Percentiles rank a stretch among this genome's conserved stretches.
These are phyloP conservation scores for Styela clava DNA, from an alignment of 23 tunicate genomes.

Conservation along the genomic window DNA sequence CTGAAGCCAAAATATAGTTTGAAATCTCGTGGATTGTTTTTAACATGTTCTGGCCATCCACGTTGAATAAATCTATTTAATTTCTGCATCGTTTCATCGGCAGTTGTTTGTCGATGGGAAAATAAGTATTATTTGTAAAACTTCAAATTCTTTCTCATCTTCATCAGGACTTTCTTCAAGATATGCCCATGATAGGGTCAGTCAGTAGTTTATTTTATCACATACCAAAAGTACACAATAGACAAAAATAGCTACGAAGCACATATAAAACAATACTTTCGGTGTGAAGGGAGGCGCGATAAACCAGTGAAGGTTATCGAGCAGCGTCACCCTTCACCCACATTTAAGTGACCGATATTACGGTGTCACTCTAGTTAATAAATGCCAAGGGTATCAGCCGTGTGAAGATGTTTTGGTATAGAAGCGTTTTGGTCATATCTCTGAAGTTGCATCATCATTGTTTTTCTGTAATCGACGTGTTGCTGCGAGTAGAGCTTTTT, in stretches of 20 bases:
- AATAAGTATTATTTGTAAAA: conserved; percentile 15
- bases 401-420: conserved; percentile 17
- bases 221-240: no score
- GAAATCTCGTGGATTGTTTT: not conserved
- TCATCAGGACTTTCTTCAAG: not conserved
- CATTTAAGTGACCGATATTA: no score
- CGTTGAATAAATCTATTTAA: conserved; percentile 7
- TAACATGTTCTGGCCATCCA: conserved; percentile 50
- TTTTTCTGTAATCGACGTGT: conserved; percentile 44
- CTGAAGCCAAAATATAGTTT: conserved; percentile 26
- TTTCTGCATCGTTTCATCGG: conserved; percentile 20
- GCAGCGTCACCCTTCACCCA: no score
- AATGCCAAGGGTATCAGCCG: conserved; percentile 55
- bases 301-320: no score
- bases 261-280: no score
- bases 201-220: no score
- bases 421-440: no score
- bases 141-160: conserved; percentile 16
- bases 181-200: conserved; percentile 43
- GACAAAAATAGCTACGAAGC: no score
- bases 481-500: conserved; percentile 32
- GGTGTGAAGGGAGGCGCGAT: no score
- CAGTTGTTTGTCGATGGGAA: conserved; percentile 27
- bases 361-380: no score
- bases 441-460: conserved; percentile 43